Percentiles rank a stretch among this genome's conserved stretches.
Conservation (phyloP, 2,797 vertebrate species). For the Crossoptilon crossoptilon region DNA sequence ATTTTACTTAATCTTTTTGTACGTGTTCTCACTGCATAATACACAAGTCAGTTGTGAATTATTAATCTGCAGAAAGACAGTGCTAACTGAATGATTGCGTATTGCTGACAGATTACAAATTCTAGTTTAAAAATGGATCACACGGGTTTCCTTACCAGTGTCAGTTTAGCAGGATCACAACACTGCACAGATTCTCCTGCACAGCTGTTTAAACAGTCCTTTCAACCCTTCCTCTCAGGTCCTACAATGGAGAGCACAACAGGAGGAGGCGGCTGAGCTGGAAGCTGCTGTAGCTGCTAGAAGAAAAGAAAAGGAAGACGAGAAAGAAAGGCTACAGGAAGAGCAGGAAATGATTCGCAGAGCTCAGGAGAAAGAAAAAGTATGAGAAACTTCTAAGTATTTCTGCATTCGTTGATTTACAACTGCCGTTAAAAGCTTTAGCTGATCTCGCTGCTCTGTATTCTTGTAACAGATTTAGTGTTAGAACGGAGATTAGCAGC, state of each 20-base stretch:
- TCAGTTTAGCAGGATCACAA: background rate
- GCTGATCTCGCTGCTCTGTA: background rate
- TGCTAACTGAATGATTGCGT: background rate
- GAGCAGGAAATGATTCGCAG: constrained; percentile 83
- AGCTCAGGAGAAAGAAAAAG: constrained; percentile 84
- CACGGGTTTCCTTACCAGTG: background rate
- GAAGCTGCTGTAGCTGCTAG: constrained; percentile 87
- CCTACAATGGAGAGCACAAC: constrained; percentile 86
- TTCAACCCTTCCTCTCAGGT: constrained; percentile 80
- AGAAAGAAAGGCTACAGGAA: constrained; percentile 81
- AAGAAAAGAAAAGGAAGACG: constrained; percentile 84
- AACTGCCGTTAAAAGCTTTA: background rate
- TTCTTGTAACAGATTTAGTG: background rate
- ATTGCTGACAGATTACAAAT: background rate
- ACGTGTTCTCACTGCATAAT: background rate
- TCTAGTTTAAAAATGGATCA: background rate
- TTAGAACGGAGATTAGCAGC: background rate
- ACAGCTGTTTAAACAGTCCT: background rate
- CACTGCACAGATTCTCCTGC: background rate
- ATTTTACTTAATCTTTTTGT: background rate
- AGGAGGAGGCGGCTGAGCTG: constrained; percentile 87
- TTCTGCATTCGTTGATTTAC: background rate
- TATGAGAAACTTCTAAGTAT: constrained; percentile 31
- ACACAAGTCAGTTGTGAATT: background rate
- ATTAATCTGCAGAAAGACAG: background rate